Percentiles rank a stretch among this genome's conserved stretches.
Conservation (phyloP, 2,797 vertebrate genomes). For the Cyclopterus lumpus region DNA sequence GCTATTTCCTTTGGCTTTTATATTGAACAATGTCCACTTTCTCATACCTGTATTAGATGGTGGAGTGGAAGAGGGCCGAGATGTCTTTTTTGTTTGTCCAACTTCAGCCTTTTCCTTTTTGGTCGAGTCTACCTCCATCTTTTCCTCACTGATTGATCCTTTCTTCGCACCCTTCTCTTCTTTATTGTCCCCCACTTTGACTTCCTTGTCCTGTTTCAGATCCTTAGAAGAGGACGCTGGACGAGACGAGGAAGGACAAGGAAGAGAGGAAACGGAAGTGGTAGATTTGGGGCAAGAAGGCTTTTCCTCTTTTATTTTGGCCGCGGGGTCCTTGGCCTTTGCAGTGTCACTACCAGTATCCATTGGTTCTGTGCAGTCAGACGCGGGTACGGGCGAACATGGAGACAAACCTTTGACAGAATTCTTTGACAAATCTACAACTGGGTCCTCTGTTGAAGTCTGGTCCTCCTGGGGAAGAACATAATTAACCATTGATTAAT, state of each 20-base stretch:
- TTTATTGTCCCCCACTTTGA: slow-evolving; percentile 45
- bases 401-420: slow-evolving; percentile 49
- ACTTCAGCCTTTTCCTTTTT: slow-evolving; percentile 64
- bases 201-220: slow-evolving; percentile 42
- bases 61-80: slow-evolving; percentile 76
- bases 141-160: slow-evolving; percentile 43
- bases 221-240: slow-evolving; percentile 40
- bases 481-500: slow-evolving; percentile 8
- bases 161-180: slow-evolving; percentile 64
- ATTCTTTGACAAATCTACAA: slow-evolving; percentile 52
- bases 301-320: slow-evolving; percentile 56
- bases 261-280: slow-evolving; percentile 35
- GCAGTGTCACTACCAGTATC: slow-evolving; percentile 61
- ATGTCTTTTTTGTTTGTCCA: slow-evolving; percentile 44
- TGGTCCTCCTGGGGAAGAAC: slow-evolving; percentile 59
- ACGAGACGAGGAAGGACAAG: slow-evolving; percentile 44
- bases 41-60: slow-evolving; percentile 75
- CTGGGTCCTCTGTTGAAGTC: slow-evolving; percentile 33
- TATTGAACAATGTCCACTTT: neutral
- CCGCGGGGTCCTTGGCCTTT: slow-evolving; percentile 45
- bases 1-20: neutral
- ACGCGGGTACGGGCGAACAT: slow-evolving; percentile 31
- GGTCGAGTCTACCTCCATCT: slow-evolving; percentile 69
- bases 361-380: slow-evolving; percentile 65
- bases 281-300: slow-evolving; percentile 49